phyloP scores from a whole-genome alignment of 2,888 invertebrate genomes.

The Cataglyphis altisquamis region DNA sequence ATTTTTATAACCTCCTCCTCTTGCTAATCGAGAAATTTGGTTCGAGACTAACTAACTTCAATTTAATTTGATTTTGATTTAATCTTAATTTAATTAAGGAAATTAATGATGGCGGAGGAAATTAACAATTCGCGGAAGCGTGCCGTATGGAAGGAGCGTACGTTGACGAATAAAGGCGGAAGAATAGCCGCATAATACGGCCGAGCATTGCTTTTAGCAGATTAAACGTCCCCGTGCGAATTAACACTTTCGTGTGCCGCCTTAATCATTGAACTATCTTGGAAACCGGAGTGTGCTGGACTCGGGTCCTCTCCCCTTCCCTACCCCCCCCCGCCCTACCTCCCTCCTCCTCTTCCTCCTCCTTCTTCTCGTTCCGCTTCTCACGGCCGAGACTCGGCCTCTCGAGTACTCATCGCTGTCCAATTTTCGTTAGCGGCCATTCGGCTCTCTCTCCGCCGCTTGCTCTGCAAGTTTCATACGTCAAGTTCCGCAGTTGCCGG shows the following conservation, averaged over 20 bases:
- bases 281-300: constrained; percentile 46
- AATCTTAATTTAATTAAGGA: constrained; percentile 23
- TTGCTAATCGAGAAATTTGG: constrained; percentile 10
- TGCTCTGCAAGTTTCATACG: constrained; percentile 68
- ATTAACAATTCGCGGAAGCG: neutral
- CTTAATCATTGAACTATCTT: constrained; percentile 69
- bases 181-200: neutral
- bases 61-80: constrained; percentile 14
- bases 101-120: neutral
- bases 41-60: constrained; percentile 1
- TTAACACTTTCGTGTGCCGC: constrained; percentile 42
- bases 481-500: constrained; percentile 68
- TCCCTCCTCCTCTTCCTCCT: no score
- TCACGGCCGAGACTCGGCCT: constrained; percentile 47
- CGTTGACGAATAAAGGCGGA: neutral
- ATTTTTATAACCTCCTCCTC: constrained; percentile 13
- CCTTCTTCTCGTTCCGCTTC: constrained; percentile 21
- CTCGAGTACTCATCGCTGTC: constrained; percentile 69
- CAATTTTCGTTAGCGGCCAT: constrained; percentile 74
- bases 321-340: no score
- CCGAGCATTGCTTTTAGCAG: constrained; percentile 37
- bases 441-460: constrained; percentile 64
- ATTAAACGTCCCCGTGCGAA: constrained; percentile 35
- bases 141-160: neutral
- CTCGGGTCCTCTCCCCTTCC: neutral